Evolutionary conservation across 2,797 vertebrate species (phyloP), one percentile per base, ranked within the genome.

Genomic region (Danio choprae): DNA sequence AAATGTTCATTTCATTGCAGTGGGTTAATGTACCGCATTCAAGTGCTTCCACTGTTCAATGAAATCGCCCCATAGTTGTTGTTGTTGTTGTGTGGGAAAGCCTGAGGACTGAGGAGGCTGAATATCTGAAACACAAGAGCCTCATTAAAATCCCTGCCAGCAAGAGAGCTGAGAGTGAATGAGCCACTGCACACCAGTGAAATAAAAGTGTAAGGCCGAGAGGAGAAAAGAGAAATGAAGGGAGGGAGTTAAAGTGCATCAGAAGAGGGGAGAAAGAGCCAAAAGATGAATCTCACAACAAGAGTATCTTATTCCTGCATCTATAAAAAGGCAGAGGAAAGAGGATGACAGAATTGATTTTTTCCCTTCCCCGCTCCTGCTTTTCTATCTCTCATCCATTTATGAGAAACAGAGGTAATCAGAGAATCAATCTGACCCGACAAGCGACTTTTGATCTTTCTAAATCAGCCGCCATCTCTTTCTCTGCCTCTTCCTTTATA

Each of bases 341-440:
- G 77, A 84, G 82, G 73, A 79, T 64, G 70, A 56, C 62, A 74
- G 55, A 81, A 86, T 81, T 83, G 74, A 83, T 82, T 86, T 82
- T 75, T 79, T 62, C 12, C 44, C 75, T 67, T 63, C 79, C 44
- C 79, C 62, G 62, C 81, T 60, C 84, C 86, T 13, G 11, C 87
- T 76, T 86, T 87, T 87, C 89, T 87, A 86, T 87, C 81, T 80
- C 85, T 79, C 86, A 72, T 68, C 82, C 70, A 86, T 81, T 81
- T 85, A 82, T 87, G 75, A 86, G 89, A 90, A 87, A 55, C 20
- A 81, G 71, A 76, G 65, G 89, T 82, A 89, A 89, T 89, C 80
- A 84, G 83, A 89, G 88, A 88, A 83, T 87, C 89, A 90, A 89
- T 87, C 89, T 86, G 89, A 91, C 89, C 88, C 67, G 36, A 72